Conservation (phyloP, 2,888 invertebrate species). For the Stomorhina lunata region DNA sequence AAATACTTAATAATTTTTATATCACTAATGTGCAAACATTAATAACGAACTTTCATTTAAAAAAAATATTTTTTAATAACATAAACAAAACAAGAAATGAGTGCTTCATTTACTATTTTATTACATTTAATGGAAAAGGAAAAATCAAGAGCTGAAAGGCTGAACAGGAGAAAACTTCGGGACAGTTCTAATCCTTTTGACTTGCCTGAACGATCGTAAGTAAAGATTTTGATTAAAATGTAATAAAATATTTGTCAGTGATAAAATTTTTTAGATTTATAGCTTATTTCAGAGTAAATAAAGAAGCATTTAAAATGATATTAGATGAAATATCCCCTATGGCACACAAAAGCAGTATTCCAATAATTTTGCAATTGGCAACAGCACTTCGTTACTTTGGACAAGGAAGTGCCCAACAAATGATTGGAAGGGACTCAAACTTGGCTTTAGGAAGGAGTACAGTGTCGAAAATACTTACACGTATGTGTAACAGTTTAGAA, state of each 20-base stretch:
- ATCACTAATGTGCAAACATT: no score
- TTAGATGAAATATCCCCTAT: neutral
- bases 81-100: no score
- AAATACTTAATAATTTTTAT: no score
- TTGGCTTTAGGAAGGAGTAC: no score
- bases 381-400: neutral
- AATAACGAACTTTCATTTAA: no score
- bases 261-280: neutral
- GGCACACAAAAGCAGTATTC: neutral
- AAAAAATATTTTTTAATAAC: no score
- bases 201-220: neutral
- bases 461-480: neutral
- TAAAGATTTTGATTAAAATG: slow-evolving; percentile 1
- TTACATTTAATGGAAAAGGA: neutral
- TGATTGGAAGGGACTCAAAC: neutral
- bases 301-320: neutral
- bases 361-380: neutral
- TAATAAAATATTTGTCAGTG: neutral
- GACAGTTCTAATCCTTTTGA: neutral
- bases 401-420: slow-evolving; percentile 3
- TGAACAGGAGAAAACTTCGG: neutral
- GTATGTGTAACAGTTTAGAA: neutral
- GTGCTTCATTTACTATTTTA: no score
- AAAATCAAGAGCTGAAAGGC: neutral
- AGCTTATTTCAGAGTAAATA: neutral